Conservation (phyloP, 2,113 vertebrate species). For the Morphnarchus princeps region DNA sequence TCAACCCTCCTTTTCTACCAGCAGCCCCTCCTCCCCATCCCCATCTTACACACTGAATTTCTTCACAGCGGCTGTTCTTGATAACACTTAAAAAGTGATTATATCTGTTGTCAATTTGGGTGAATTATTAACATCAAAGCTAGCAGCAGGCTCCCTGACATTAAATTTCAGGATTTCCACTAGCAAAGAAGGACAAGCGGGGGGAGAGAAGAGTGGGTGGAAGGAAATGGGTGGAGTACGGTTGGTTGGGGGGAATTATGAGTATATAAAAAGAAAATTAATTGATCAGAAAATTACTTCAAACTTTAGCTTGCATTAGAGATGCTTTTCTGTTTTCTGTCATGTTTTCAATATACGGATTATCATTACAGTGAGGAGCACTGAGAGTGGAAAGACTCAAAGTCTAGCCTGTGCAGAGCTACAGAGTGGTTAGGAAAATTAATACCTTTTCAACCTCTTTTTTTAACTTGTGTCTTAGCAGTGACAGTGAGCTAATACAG, state of each 20-base stretch:
- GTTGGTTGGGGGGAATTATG: background rate
- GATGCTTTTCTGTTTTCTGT: background rate
- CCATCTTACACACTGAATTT: constrained; percentile 7
- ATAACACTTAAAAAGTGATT: constrained; percentile 59
- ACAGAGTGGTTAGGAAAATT: background rate
- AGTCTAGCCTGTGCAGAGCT: background rate
- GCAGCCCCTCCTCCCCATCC: background rate
- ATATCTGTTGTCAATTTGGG: constrained; percentile 48
- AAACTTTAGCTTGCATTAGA: background rate
- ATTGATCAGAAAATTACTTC: background rate
- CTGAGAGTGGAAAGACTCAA: background rate
- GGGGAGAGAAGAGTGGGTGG: background rate
- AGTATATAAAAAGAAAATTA: constrained; percentile 7
- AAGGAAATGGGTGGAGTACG: background rate
- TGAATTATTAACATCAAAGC: constrained; percentile 66
- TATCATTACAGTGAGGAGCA: background rate
- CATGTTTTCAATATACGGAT: background rate
- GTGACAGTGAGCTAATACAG: background rate
- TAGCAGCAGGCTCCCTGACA: background rate
- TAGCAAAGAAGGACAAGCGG: background rate
- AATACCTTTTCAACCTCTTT: background rate
- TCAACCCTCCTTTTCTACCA: background rate
- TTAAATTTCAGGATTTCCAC: constrained; percentile 2
- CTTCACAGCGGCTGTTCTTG: constrained; percentile 38
- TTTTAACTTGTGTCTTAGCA: background rate